Percentiles rank a stretch among this genome's conserved stretches.
Evolutionary conservation across 2,888 invertebrate species (phyloP).

Genomic region (Callyntrura sp.): DNA sequence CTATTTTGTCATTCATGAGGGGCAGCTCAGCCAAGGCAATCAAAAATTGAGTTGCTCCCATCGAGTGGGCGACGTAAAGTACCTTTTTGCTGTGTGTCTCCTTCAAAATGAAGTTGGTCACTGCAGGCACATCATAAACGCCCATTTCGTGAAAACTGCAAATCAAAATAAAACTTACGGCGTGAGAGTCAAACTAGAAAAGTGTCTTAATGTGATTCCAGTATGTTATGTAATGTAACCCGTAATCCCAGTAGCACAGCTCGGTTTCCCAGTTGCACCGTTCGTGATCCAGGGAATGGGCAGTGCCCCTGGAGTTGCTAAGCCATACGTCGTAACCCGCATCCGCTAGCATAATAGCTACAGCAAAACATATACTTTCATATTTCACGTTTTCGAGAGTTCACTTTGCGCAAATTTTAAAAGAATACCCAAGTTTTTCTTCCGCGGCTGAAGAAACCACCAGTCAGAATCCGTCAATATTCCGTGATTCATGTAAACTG

Average conservation of each 20-base stretch:
- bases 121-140: conserved; percentile 52
- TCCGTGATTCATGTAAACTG: conserved; percentile 21
- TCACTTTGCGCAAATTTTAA: background rate
- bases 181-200: background rate
- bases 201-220: background rate
- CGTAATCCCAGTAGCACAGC: conserved; percentile 54
- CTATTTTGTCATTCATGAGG: conserved; percentile 46
- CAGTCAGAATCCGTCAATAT: conserved; percentile 76
- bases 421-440: conserved; percentile 85
- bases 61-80: conserved; percentile 56
- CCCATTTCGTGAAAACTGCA: conserved; percentile 61
- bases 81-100: conserved; percentile 21
- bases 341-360: conserved; percentile 82
- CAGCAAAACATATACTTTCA: conserved; percentile 49
- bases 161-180: background rate
- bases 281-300: conserved; percentile 85
- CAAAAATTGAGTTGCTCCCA: conserved; percentile 63
- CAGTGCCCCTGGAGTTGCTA: conserved; percentile 86
- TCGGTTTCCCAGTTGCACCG: background rate
- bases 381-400: conserved; percentile 19
- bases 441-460: conserved; percentile 85
- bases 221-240: conserved; percentile 1
- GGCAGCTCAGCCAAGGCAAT: conserved; percentile 16
- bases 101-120: conserved; percentile 6
- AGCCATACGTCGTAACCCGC: conserved; percentile 85